Conservation (phyloP, 2,797 vertebrate genomes). For the Astyanax mexicanus region DNA sequence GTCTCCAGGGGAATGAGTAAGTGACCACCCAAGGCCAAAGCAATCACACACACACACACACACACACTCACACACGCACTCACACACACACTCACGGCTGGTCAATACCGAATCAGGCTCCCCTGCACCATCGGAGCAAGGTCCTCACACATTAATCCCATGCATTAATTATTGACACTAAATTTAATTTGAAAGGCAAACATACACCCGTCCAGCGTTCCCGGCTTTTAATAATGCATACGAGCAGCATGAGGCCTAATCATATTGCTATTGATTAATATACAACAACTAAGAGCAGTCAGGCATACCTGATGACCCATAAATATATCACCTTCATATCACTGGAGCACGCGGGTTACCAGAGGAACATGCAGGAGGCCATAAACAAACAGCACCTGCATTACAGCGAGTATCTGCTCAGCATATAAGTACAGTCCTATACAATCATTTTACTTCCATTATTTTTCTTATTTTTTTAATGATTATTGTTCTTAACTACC, state of each 20-base stretch:
- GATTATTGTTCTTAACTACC: too few relatives aligned
- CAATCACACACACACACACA: conserved; percentile 81
- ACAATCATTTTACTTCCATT: too few relatives aligned
- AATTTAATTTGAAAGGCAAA: conserved; percentile 98
- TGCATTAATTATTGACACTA: conserved; percentile 99
- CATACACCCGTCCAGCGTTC: conserved; percentile 89
- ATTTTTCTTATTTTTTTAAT: too few relatives aligned
- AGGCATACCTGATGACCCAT: conserved; percentile 88
- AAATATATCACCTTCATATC: conserved; percentile 69
- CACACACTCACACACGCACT: conserved; percentile 82
- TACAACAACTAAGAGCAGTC: conserved; percentile 85
- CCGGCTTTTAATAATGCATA: conserved; percentile 98
- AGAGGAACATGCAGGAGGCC: conserved; percentile 4
- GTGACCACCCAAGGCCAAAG: conserved; percentile 71
- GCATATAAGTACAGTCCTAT: too few relatives aligned
- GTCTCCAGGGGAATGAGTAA: conserved; percentile 56
- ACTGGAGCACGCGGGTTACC: conserved; percentile 29
- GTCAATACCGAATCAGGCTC: conserved; percentile 87
- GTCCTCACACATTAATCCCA: conserved; percentile 95
- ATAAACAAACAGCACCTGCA: neutral
- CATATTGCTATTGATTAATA: conserved; percentile 96
- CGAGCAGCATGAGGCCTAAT: conserved; percentile 89
- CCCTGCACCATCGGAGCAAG: conserved; percentile 82
- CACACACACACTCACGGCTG: conserved; percentile 75
- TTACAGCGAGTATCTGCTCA: neutral